phyloP scores from a whole-genome alignment of 92 coral and sea anemone species.

The Bergia sp. region DNA sequence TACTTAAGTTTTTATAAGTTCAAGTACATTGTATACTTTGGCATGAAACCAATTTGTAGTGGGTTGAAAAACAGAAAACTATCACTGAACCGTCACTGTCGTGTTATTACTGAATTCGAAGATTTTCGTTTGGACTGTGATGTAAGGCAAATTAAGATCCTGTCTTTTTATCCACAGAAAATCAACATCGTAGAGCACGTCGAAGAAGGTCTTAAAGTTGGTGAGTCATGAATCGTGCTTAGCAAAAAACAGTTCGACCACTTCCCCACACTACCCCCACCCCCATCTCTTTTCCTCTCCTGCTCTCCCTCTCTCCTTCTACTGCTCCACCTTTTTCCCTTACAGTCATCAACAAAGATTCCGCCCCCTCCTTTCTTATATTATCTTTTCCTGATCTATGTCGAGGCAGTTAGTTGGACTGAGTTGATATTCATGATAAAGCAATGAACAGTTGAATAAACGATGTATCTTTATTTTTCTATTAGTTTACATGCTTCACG shows the following conservation, averaged over 20 bases:
- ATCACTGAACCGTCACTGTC: too few species aligned
- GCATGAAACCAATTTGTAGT: too few species aligned
- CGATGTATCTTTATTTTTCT: constrained; percentile 1
- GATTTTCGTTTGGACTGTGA: too few species aligned
- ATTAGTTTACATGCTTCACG: constrained; percentile 96
- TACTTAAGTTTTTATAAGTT: too few species aligned
- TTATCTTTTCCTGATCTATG: background rate
- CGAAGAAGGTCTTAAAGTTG: constrained; percentile 92
- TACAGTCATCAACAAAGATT: background rate
- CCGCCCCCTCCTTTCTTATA: background rate
- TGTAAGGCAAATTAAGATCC: too few species aligned
- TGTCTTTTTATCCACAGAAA: constrained; percentile 61
- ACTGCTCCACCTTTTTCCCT: background rate
- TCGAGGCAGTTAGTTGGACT: background rate
- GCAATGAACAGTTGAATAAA: background rate
- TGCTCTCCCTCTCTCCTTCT: background rate
- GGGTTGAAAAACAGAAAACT: too few species aligned
- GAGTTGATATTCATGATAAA: background rate
- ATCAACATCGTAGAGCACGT: constrained; percentile 94
- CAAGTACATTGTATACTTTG: too few species aligned
- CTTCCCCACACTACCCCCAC: background rate
- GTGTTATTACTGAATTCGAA: too few species aligned
- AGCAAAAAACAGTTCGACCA: background rate
- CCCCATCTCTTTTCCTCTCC: background rate
- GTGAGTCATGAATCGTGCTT: constrained; percentile 55